Conservation (phyloP, 2,888 invertebrate species). For the Lamproptera curius region DNA sequence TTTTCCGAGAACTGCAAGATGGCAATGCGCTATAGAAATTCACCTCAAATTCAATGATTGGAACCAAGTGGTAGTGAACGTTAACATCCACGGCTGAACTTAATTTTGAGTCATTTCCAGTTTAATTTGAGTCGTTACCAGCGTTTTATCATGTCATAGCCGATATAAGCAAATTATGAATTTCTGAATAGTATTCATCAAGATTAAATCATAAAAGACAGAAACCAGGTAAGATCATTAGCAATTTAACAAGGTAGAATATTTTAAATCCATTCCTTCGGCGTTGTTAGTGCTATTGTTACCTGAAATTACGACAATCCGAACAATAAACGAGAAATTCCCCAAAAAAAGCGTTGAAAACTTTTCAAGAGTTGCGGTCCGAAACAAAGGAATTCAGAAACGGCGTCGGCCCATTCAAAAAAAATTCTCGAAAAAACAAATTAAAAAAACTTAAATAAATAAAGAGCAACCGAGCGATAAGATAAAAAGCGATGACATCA, state of each 20-base stretch:
- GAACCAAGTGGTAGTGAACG: neutral
- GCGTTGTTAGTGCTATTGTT: neutral
- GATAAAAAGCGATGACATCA: conserved; percentile 15
- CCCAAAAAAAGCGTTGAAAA: neutral
- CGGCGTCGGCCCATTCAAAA: conserved; percentile 5
- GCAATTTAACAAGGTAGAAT: neutral
- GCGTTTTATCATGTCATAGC: neutral
- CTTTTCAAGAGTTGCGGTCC: conserved; percentile 13
- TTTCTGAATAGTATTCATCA: neutral
- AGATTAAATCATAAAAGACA: neutral
- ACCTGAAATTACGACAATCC: neutral
- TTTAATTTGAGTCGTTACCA: neutral
- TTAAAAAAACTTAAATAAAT: neutral
- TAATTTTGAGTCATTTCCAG: neutral
- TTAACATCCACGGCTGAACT: neutral
- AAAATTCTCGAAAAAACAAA: neutral
- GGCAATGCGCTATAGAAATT: neutral
- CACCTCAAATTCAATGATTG: neutral
- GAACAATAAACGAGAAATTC: neutral
- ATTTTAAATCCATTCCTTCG: neutral
- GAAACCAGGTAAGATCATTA: neutral
- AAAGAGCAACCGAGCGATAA: conserved; percentile 14
- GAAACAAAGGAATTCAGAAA: conserved; percentile 20
- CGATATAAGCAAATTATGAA: neutral
- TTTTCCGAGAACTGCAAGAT: conserved; percentile 86